phyloP scores from a whole-genome alignment of 2,113 vertebrate species.

The Sula dactylatra region DNA sequence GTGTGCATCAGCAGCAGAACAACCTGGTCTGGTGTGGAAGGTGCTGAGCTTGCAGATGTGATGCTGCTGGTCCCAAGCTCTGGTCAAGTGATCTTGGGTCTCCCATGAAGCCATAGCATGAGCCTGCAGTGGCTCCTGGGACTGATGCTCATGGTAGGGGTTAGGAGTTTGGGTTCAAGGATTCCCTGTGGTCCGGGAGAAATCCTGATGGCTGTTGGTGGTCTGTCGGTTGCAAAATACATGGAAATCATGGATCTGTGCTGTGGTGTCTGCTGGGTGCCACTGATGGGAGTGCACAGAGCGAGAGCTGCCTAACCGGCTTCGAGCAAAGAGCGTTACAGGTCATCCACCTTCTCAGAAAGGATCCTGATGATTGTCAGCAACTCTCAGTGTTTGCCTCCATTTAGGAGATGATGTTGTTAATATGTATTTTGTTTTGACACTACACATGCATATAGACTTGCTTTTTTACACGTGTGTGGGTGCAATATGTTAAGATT shows the following conservation, averaged over 20 bases:
- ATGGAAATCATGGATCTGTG: accelerated
- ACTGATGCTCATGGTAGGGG: background rate
- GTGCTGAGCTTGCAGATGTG: background rate
- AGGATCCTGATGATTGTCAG: background rate
- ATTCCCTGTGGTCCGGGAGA: background rate
- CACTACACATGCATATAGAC: accelerated
- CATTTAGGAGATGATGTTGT: background rate
- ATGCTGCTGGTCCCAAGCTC: background rate
- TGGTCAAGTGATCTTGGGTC: background rate
- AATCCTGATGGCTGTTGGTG: background rate
- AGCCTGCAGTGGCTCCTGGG: accelerated
- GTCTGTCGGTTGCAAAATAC: background rate
- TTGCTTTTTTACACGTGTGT: accelerated
- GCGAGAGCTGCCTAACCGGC: accelerated
- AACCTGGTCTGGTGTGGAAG: background rate
- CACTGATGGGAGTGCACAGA: background rate
- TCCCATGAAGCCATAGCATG: background rate
- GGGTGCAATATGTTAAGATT: background rate
- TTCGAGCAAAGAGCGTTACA: background rate
- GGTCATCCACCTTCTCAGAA: background rate
- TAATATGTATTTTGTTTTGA: background rate
- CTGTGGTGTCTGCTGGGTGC: background rate
- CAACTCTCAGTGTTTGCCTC: background rate
- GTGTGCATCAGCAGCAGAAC: background rate
- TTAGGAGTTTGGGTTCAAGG: background rate